These are phyloP conservation scores for Zaprionus camerounensis DNA, from an alignment of 1,140 invertebrate genomes.

Conservation along the genomic window DNA sequence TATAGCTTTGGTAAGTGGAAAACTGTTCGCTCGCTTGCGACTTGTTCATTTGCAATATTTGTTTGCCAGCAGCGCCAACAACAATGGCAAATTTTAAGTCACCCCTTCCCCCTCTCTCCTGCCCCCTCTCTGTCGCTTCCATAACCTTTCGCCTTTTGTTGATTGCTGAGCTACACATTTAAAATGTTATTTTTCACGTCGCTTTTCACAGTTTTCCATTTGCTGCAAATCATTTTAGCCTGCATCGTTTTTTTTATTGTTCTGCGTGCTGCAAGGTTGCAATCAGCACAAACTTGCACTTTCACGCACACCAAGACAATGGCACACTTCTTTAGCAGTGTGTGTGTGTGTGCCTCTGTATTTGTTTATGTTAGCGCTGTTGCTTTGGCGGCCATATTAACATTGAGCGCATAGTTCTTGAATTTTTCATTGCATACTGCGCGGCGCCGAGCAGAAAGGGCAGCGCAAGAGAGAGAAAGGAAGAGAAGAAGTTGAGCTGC, in stretches of 20 bases:
- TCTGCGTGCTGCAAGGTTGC: slow-evolving; percentile 67
- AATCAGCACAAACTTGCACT: slow-evolving; percentile 67
- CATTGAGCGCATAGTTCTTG: slow-evolving; percentile 55
- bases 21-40: background rate
- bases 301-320: slow-evolving; percentile 52
- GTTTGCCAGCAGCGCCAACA: background rate
- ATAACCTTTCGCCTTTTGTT: slow-evolving; percentile 1
- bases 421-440: slow-evolving; percentile 75
- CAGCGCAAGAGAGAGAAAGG: slow-evolving; percentile 18
- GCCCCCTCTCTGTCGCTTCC: background rate
- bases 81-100: slow-evolving; percentile 10
- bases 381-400: slow-evolving; percentile 70
- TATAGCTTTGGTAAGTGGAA: background rate
- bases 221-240: slow-evolving; percentile 70
- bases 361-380: slow-evolving; percentile 27
- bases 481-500: background rate
- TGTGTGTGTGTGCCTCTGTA: slow-evolving; percentile 9
- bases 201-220: slow-evolving; percentile 74
- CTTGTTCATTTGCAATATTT: slow-evolving; percentile 8
- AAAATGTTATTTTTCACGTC: slow-evolving; percentile 67
- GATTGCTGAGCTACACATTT: slow-evolving; percentile 46
- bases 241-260: slow-evolving; percentile 66
- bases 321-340: slow-evolving; percentile 15
- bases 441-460: slow-evolving; percentile 29
- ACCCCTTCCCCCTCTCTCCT: background rate